A percentile compares a stretch with the other conserved stretches of the same genome.
Evolutionary conservation across 2,888 invertebrate species (phyloP).

Genomic region (Leucoptera coffeella): DNA sequence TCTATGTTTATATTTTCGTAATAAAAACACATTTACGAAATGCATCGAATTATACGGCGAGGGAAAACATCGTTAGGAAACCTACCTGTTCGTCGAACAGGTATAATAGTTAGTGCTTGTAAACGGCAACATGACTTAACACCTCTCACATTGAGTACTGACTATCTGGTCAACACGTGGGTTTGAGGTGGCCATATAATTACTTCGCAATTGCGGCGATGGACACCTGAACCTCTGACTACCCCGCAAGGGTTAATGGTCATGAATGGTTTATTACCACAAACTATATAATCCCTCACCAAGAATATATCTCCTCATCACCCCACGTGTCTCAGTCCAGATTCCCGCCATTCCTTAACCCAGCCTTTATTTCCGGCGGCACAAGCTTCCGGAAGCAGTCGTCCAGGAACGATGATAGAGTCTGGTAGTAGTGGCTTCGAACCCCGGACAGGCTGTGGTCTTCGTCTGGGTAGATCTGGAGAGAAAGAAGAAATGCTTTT

Average conservation of each 20-base stretch:
- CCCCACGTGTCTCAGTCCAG: constrained; percentile 50
- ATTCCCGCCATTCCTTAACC: constrained; percentile 66
- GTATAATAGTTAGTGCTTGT: too few relatives aligned
- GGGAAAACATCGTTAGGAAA: neutral
- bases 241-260: neutral
- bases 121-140: neutral
- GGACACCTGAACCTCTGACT: neutral
- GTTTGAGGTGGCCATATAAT: neutral
- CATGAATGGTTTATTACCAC: neutral
- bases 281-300: too few relatives aligned
- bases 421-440: constrained; percentile 79
- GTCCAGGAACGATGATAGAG: constrained; percentile 87
- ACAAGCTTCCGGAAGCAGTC: constrained; percentile 83
- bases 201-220: neutral
- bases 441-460: constrained; percentile 79
- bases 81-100: neutral
- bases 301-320: constrained; percentile 45
- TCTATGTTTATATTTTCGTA: too few relatives aligned
- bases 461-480: constrained; percentile 86
- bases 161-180: neutral
- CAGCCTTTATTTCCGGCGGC: constrained; percentile 75
- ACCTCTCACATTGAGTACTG: neutral
- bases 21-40: too few relatives aligned
- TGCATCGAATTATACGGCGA: too few relatives aligned
- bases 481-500: too few relatives aligned